A percentile compares a stretch with the other conserved stretches of the same genome.
Evolutionary conservation across 2,888 invertebrate species (phyloP).

Genomic region (Epistrophe eligans): DNA sequence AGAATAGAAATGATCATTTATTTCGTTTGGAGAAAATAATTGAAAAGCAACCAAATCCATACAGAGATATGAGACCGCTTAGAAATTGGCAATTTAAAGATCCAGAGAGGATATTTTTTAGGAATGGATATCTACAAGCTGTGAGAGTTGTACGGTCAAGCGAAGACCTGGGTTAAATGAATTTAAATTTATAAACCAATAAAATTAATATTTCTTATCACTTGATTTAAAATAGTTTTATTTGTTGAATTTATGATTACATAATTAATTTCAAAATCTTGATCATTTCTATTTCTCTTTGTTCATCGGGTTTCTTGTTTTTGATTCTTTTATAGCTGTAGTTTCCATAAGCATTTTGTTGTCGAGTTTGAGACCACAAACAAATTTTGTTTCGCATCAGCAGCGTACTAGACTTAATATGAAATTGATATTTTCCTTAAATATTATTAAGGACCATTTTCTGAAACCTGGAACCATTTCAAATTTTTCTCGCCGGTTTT

Average conservation of each 20-base stretch:
- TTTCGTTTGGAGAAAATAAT: conserved; percentile 77
- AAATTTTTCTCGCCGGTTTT: too few relatives aligned
- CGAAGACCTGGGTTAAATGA: not conserved
- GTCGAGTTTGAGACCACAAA: too few relatives aligned
- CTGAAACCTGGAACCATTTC: too few relatives aligned
- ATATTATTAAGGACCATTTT: too few relatives aligned
- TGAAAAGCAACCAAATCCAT: conserved; percentile 78
- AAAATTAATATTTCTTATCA: not conserved
- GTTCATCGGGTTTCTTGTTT: too few relatives aligned
- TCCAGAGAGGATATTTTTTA: conserved; percentile 79
- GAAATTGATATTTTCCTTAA: too few relatives aligned
- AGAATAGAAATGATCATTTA: conserved; percentile 22
- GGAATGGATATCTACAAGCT: conserved; percentile 80
- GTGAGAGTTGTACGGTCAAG: conserved; percentile 49
- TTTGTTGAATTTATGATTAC: not conserved
- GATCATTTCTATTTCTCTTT: too few relatives aligned
- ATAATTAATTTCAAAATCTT: too few relatives aligned
- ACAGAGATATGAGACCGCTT: conserved; percentile 79
- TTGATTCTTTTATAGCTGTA: too few relatives aligned
- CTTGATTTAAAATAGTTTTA: not conserved
- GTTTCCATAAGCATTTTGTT: too few relatives aligned
- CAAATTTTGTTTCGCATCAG: too few relatives aligned
- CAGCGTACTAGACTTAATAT: too few relatives aligned
- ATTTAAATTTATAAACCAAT: not conserved
- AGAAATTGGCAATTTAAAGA: conserved; percentile 77